Percentiles rank a stretch among this genome's conserved stretches.
phyloP scores from a whole-genome alignment of 2,797 vertebrate species.

The Chelon labrosus region DNA sequence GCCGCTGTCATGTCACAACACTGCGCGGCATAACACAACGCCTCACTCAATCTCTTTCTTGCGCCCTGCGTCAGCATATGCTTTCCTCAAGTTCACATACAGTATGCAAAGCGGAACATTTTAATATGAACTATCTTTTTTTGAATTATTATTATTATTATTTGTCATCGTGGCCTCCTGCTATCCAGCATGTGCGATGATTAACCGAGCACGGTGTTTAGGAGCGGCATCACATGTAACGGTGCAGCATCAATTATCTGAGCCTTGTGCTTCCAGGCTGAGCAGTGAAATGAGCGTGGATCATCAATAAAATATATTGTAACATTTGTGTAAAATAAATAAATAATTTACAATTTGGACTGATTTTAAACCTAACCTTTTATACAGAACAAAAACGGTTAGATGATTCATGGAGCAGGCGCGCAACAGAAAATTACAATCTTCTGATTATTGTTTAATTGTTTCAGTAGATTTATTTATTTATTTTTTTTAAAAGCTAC shows the following conservation, averaged over 20 bases:
- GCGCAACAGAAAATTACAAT: not conserved
- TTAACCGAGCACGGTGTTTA: constrained; percentile 11
- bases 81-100: constrained; percentile 20
- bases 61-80: constrained; percentile 31
- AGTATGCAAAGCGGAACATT: constrained; percentile 25
- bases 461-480: not conserved
- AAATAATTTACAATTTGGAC: not conserved
- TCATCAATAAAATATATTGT: not conserved
- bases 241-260: constrained; percentile 18
- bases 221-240: not conserved
- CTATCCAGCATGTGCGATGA: constrained; percentile 2
- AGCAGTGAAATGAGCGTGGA: not conserved
- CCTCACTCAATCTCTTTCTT: constrained; percentile 35
- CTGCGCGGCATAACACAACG: constrained; percentile 27
- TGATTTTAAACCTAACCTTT: constrained; percentile 6
- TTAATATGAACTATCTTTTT: constrained; percentile 16
- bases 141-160: constrained; percentile 15
- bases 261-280: constrained; percentile 1
- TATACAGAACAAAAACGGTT: not conserved
- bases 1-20: constrained; percentile 58
- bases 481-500: too few relatives aligned
- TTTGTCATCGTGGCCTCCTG: constrained; percentile 12
- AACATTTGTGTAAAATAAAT: not conserved
- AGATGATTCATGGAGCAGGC: not conserved
- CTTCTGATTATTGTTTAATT: not conserved